Evolutionary conservation across 2,797 vertebrate species (phyloP).

Genomic region (Phoebastria nigripes): DNA sequence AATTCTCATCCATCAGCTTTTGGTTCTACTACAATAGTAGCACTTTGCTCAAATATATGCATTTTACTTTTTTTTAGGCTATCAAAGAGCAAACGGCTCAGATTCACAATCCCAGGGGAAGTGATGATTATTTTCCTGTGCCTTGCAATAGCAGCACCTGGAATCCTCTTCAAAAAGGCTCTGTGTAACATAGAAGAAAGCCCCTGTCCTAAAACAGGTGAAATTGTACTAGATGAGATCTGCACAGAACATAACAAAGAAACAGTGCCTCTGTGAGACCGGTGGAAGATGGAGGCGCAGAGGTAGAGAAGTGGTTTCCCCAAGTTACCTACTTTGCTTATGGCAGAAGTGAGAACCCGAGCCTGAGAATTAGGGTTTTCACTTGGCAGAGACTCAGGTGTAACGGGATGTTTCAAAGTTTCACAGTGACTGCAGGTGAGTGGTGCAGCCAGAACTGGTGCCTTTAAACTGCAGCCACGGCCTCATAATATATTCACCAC

Average conservation of each 20-base stretch:
- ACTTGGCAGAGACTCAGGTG: neutral
- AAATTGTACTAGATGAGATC: neutral
- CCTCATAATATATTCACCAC: neutral
- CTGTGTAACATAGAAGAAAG: neutral
- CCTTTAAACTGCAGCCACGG: neutral
- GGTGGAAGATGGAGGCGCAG: rapidly evolving
- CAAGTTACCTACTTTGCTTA: neutral
- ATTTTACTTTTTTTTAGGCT: neutral
- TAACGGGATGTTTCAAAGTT: neutral
- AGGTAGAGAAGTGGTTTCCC: neutral
- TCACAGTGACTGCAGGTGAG: neutral
- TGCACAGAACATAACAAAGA: neutral
- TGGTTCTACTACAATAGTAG: neutral
- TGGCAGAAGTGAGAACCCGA: neutral
- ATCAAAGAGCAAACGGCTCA: neutral
- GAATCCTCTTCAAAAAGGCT: neutral
- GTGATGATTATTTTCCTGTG: neutral
- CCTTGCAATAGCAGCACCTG: neutral
- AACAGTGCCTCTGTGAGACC: neutral
- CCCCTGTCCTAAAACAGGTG: neutral
- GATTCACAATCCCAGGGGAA: neutral
- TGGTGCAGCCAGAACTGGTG: neutral
- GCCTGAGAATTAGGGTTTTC: neutral
- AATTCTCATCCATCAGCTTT: neutral
- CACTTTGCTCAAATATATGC: neutral